Percentiles rank a stretch among this genome's conserved stretches.
phyloP scores from a whole-genome alignment of 2,888 invertebrate genomes.

The Eremobia ochroleuca region DNA sequence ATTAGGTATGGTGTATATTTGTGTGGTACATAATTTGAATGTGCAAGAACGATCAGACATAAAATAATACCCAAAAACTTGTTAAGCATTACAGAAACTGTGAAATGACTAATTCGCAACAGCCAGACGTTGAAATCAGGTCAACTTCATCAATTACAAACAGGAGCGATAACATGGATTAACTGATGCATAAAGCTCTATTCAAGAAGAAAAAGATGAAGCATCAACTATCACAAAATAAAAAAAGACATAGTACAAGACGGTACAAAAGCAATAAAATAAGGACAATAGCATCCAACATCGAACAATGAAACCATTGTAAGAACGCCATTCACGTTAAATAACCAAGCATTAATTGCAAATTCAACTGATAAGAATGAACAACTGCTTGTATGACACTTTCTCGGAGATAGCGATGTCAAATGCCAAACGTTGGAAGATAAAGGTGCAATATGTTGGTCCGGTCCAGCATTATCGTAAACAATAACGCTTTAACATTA shows the following conservation, averaged over 20 bases:
- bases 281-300: conserved; percentile 69
- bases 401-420: conserved; percentile 78
- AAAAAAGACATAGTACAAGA: conserved; percentile 51
- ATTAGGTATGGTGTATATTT: background rate
- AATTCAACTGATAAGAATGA: conserved; percentile 73
- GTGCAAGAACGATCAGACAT: background rate
- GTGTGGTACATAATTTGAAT: background rate
- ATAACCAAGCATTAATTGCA: conserved; percentile 78
- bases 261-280: conserved; percentile 53
- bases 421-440: conserved; percentile 78
- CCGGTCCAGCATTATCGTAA: conserved; percentile 64
- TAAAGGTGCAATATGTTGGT: conserved; percentile 72
- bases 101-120: background rate
- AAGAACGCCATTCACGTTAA: conserved; percentile 67
- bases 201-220: conserved; percentile 50
- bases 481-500: conserved; percentile 67
- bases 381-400: conserved; percentile 85
- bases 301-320: conserved; percentile 63
- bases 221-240: conserved; percentile 46
- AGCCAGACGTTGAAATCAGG: background rate
- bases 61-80: background rate
- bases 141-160: conserved; percentile 14
- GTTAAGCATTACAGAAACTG: background rate
- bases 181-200: conserved; percentile 33
- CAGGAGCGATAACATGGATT: conserved; percentile 30